Evolutionary conservation across 2,113 vertebrate species (phyloP), one percentile per base, ranked within the genome.

Genomic region (Casuarius casuarius): DNA sequence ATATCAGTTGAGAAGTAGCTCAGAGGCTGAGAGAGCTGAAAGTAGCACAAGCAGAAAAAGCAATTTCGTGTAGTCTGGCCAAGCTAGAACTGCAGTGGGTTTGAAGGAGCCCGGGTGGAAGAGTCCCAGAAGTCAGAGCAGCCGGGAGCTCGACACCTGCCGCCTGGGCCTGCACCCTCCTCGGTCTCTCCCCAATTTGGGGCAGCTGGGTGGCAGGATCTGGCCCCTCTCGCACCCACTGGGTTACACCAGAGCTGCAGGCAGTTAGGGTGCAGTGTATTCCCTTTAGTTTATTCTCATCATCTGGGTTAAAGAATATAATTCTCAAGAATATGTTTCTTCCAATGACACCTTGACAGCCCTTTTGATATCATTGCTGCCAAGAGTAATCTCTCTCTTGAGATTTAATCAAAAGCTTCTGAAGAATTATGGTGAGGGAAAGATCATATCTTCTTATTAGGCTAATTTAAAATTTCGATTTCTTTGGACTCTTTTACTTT

Each of bases 231-330:
- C 10, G 56, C 17, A 33, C 19, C 56, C 62, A 63, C 5, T 4
- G n/a, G n/a, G n/a, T 62, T 35, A 28, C 40, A 35, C 62, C 62
- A 35, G 29, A 59, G 31, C 56, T 33, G 31, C 31, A 58, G 33
- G 44, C 76, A 65, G 9, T 10, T 87, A 40, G 15, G 10, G 3
- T 15, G 18, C 14, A 65, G 7, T 42, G 31, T 51, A 19, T 82
- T 95, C 17, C 19, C 18, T 59, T 71, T 78, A 81, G 84, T 91
- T 91, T 75, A 18, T 79, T 94, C 48, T 84, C 22, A 76, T 42
- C 13, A 58, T 4, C 11, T 72, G n/a, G 12, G 35, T 65, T 72
- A 83, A 87, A 75, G 38, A 84, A 28, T 63, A 42, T 51, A 16
- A 22, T 85, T 92, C 28, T 79, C n/a, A 65, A 61, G 16, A 65